Evolutionary conservation across 2,797 vertebrate species (phyloP).

Genomic region (Odontamblyopus lacepedii): DNA sequence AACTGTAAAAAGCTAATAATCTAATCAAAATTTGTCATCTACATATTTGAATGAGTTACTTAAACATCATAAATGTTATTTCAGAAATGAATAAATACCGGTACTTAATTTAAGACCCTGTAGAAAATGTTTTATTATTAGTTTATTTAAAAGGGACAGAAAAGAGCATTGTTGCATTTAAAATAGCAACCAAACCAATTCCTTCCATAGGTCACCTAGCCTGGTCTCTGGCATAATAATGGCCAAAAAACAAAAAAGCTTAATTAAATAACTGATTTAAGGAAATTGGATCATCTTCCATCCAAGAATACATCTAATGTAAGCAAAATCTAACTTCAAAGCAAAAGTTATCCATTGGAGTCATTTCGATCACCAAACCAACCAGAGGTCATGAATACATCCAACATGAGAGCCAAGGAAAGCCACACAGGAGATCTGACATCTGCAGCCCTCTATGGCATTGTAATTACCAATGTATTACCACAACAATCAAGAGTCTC

Average conservation of each 20-base stretch:
- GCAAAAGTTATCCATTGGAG: neutral
- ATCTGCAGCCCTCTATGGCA: neutral
- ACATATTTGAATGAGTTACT: neutral
- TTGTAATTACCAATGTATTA: too few species aligned
- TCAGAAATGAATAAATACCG: too few species aligned
- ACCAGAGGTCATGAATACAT: neutral
- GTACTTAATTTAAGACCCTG: too few species aligned
- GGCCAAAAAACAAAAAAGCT: too few species aligned
- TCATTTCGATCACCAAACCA: neutral
- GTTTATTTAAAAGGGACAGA: too few species aligned
- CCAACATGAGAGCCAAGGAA: neutral
- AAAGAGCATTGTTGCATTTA: too few species aligned
- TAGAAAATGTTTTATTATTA: too few species aligned
- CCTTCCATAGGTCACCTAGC: too few species aligned
- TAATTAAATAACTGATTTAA: neutral
- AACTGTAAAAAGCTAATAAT: neutral
- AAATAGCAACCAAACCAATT: too few species aligned
- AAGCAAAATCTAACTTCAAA: neutral
- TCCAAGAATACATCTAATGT: neutral
- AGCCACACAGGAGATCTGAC: neutral
- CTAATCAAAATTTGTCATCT: constrained; percentile 13
- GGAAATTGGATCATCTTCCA: neutral
- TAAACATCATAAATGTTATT: too few species aligned
- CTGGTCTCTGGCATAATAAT: too few species aligned
- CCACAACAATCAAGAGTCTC: neutral